phyloP scores from a whole-genome alignment of 2,797 vertebrate genomes.

The Sebastes hopkinsi region DNA sequence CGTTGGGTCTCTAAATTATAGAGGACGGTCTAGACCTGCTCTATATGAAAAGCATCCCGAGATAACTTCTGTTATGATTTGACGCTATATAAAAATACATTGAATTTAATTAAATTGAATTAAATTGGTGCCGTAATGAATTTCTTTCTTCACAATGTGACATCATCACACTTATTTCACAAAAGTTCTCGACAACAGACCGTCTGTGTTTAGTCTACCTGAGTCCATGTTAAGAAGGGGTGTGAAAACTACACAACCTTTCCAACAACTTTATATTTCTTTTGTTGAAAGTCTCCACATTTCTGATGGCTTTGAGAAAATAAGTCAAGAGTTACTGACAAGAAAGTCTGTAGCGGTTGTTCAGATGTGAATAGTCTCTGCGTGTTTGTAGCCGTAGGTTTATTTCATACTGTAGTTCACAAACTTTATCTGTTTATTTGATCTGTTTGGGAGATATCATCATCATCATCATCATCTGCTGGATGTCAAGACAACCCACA shows the following conservation, averaged over 20 bases:
- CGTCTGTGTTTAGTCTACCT: slow-evolving; percentile 25
- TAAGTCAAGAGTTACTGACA: slow-evolving; percentile 39
- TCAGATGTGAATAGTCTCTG: slow-evolving; percentile 42
- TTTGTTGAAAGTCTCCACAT: slow-evolving; percentile 3
- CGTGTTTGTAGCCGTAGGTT: slow-evolving; percentile 22
- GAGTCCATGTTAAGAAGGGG: slow-evolving; percentile 8
- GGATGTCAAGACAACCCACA: slow-evolving; percentile 43
- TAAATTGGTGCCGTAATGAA: background rate
- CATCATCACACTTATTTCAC: background rate
- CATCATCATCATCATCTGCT: slow-evolving; percentile 33
- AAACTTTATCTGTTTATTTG: slow-evolving; percentile 27
- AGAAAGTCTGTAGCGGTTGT: slow-evolving; percentile 42
- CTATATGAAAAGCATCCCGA: no score
- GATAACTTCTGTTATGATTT: no score
- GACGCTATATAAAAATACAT: no score
- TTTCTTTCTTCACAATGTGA: background rate
- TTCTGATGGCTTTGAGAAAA: slow-evolving; percentile 35
- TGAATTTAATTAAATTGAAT: no score
- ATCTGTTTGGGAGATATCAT: slow-evolving; percentile 45
- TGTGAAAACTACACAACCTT: background rate
- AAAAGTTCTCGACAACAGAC: background rate
- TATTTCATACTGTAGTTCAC: slow-evolving; percentile 39
- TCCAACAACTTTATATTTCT: slow-evolving; percentile 14
- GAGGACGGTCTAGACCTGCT: no score
- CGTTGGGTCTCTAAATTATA: no score